Base-by-base conservation (phyloP, 2,888 invertebrate genomes). In the Busseola fusca region DNA sequence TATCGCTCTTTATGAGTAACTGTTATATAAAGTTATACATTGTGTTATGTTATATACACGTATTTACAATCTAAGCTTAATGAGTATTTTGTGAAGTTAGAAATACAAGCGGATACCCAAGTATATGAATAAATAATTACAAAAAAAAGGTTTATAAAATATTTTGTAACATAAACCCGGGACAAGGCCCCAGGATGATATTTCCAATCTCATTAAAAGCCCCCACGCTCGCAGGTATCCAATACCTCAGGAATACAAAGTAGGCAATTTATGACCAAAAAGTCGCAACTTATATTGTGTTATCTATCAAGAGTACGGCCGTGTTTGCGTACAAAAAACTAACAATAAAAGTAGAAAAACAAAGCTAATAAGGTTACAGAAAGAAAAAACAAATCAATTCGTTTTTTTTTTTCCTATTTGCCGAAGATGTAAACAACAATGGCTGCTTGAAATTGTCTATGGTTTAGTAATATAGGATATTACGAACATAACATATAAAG, bases 231-330 rank as follows among this genome's bases (percentile, higher is more conserved):
- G 60, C 66, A 67, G 66, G 67, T 67, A 80, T 40, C 60, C 69
- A 57, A 69, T 74, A 74, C 63, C 62, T 59, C 42, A 62, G 42
- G 81, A 66, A 81, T 78, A 78, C 72, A 84, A 81, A 82, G 65
- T 69, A 73, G 73, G 72, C 59, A 82, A 84, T 82, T 78, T 82
- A 82, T 78, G 69, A 67, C 69, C 76, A 72, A 71, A 72, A 73
- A 73, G 67, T 69, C 57, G 59, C 27, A 65, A 77, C 72, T 80
- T 69, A 72, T 69, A 83, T 81, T 73, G 64, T 70, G 57, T 71
- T 74, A 76, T 76, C 70, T 74, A 70, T 73, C 63, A 62, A 57
- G 60, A 79, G 42, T 48, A 62, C 58, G 48, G n/a, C 48, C 56
- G 21, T 64, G 67, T 76, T 76, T 64, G 37, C 48, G 56, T 50